Conservation (phyloP, 2,797 vertebrate genomes). For the Phyllotis vaccarum region DNA sequence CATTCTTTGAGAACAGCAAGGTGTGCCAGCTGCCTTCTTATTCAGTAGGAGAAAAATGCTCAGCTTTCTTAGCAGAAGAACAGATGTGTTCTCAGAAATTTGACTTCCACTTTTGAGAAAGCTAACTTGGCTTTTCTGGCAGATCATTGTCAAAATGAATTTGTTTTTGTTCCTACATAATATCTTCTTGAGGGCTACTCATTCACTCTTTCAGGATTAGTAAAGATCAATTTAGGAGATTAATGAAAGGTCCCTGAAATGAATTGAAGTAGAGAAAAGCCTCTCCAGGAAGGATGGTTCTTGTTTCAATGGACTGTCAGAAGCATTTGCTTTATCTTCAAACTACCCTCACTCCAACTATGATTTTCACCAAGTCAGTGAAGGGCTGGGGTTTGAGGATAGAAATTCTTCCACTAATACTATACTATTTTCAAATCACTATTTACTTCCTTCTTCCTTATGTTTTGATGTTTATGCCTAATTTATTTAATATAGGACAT, state of each 20-base stretch:
- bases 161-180: constrained; percentile 36
- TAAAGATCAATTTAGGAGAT: constrained; percentile 48
- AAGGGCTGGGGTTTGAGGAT: constrained; percentile 29
- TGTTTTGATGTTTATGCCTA: constrained; percentile 47
- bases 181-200: constrained; percentile 47
- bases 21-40: neutral
- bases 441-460: neutral
- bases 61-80: neutral
- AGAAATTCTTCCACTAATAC: neutral
- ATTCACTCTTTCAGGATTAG: constrained; percentile 53
- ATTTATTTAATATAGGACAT: constrained; percentile 40
- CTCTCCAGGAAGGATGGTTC: neutral
- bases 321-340: neutral
- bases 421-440: constrained; percentile 2
- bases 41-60: neutral
- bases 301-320: constrained; percentile 10
- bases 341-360: neutral
- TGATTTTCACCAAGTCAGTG: neutral
- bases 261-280: constrained; percentile 18
- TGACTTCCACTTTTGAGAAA: constrained; percentile 44
- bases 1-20: constrained; percentile 12
- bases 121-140: constrained; percentile 34
- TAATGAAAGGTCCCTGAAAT: constrained; percentile 52
- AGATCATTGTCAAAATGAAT: constrained; percentile 63
- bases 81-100: constrained; percentile 62